Evolutionary conservation across 2,113 vertebrate species (phyloP).

Genomic region (Leptocoma aspasia): DNA sequence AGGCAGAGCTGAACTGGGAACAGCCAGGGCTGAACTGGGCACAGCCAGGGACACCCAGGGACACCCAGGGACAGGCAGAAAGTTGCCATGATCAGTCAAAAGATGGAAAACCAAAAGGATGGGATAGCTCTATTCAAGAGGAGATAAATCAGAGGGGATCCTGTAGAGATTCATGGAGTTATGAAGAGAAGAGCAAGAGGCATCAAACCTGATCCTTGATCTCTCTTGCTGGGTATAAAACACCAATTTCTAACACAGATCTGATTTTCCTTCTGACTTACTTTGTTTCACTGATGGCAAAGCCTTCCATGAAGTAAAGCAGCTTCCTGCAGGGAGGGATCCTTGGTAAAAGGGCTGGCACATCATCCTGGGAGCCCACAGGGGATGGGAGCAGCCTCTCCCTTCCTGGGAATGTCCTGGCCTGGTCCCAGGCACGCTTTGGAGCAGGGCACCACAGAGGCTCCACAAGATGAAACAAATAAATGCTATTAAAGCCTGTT

Average conservation of each 20-base stretch:
- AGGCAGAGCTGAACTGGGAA: neutral
- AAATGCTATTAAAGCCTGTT: neutral
- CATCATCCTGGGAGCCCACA: fast-evolving
- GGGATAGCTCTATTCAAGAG: neutral
- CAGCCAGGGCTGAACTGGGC: neutral
- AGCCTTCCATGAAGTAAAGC: neutral
- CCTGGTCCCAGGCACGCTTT: neutral
- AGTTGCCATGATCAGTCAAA: neutral
- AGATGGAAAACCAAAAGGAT: neutral
- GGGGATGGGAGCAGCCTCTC: neutral
- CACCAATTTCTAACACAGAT: neutral
- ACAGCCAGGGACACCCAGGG: no score
- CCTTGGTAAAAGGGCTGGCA: neutral
- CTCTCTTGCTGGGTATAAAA: neutral
- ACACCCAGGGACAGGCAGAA: no score
- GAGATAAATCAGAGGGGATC: neutral
- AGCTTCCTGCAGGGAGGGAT: neutral
- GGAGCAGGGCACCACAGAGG: neutral
- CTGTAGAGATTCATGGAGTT: neutral
- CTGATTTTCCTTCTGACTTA: neutral
- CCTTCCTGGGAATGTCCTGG: fast-evolving
- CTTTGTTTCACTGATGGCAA: neutral
- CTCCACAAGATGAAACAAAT: neutral
- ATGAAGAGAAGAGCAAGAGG: neutral
- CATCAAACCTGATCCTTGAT: neutral